These are phyloP conservation scores for Dunckerocampus dactyliophorus DNA, from an alignment of 2,113 vertebrate species.

Conservation along the genomic window DNA sequence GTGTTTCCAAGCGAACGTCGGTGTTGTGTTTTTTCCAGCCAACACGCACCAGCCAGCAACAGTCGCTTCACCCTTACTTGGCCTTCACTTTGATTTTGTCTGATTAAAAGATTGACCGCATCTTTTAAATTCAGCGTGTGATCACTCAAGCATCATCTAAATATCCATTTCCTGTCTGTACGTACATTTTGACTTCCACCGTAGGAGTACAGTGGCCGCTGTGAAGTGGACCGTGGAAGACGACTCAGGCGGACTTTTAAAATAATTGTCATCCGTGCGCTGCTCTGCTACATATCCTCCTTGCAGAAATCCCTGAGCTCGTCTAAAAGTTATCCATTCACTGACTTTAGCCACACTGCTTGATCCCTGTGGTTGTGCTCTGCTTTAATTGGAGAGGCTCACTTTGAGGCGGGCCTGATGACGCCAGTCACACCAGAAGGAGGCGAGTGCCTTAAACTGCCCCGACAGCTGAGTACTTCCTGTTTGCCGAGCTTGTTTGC, in stretches of 20 bases:
- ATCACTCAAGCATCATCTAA: too few species aligned
- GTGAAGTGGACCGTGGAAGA: not conserved
- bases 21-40: too few species aligned
- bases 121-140: too few species aligned
- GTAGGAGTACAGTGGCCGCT: not conserved
- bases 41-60: too few species aligned
- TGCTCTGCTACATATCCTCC: not conserved
- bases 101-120: too few species aligned
- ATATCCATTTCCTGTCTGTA: not conserved
- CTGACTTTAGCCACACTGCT: not conserved
- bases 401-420: conserved; percentile 1
- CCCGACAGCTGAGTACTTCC: conserved; percentile 2
- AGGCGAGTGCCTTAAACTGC: not conserved
- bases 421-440: not conserved
- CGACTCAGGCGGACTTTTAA: not conserved
- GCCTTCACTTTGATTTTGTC: too few species aligned
- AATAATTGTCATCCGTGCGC: not conserved
- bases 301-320: not conserved
- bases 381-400: conserved; percentile 7
- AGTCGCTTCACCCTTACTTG: too few species aligned
- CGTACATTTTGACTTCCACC: not conserved
- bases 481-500: not conserved
- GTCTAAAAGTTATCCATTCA: conserved; percentile 7
- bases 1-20: too few species aligned
- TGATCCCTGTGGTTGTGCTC: too few species aligned